Evolutionary conservation across 2,888 invertebrate genomes (phyloP), one percentile per base, ranked within the genome.

Genomic region (Pomacea canaliculata): DNA sequence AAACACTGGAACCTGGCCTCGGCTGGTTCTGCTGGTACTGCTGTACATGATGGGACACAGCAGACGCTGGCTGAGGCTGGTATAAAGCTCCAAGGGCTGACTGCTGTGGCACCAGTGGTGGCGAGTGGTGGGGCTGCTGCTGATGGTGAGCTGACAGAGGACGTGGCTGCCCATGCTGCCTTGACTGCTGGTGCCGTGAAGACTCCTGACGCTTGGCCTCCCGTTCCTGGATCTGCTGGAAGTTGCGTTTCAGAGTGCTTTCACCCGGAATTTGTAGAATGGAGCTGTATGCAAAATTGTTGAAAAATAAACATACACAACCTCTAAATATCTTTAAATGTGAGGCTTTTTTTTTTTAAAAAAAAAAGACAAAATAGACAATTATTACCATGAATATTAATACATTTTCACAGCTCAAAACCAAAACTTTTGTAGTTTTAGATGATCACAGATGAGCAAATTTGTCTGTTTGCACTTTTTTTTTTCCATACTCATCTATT

Each of bases 161-260:
- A 2, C 79, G 80, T 23, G 81, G 84, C 18, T 79, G 85, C 16
- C 76, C 83, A 49, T 82, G 85, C 62, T 82, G 85, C 49, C 76
- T 94, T 89, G 96, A 96, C 81, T 94, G 95, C 71, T 82, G 80
- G 46, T 76, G 80, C 18, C 71, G 73, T 7, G 79, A 82, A 5
- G 78, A 63, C 56, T 78, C 75, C 66, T 79, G 80, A 23, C 83
- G 82, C 5, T 85, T 78, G 4, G 85, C 87, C 77, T 90, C 90
- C 16, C 88, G 83, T 77, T 89, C 89, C 92, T 99, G 99, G 85
- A 99, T 97, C 92, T 98, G 97, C 91, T 98, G 97, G 94, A 99
- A 99, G 93, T 99, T 99, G 79, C 98, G 94, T 68, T 98, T 94
- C 80, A 99, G 93, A 18, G 99, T 99, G 91, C 98, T 97, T 76